phyloP scores from a whole-genome alignment of 2,113 vertebrate genomes.

The Hassar affinis region DNA sequence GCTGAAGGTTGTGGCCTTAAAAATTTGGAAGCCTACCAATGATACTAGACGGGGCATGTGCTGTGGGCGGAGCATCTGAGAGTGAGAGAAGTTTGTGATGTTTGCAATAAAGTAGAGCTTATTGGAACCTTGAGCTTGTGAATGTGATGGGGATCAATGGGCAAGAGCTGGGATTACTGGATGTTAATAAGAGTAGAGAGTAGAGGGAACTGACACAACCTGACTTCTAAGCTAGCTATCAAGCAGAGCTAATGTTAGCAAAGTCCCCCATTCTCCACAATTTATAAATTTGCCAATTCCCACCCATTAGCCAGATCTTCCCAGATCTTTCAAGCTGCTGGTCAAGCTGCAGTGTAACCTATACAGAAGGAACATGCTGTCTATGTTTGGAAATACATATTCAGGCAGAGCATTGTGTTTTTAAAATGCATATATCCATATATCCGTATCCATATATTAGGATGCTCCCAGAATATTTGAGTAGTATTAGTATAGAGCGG shows the following conservation, averaged over 20 bases:
- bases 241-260: background rate
- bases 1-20: background rate
- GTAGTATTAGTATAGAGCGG: too few species aligned
- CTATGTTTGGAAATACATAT: background rate
- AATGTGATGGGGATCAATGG: background rate
- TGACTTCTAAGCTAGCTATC: background rate
- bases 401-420: background rate
- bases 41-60: background rate
- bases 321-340: background rate
- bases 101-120: background rate
- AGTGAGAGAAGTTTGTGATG: background rate
- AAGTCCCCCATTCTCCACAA: background rate
- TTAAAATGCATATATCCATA: background rate
- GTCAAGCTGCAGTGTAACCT: background rate
- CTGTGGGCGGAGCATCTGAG: background rate
- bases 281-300: background rate
- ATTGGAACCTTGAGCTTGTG: background rate
- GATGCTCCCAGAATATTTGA: background rate
- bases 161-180: background rate
- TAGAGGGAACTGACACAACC: background rate
- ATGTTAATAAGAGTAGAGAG: background rate
- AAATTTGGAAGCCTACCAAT: background rate
- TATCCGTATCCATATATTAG: too few species aligned
- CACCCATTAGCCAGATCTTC: too few species aligned
- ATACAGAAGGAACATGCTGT: background rate